Evolutionary conservation across 2,113 vertebrate genomes (phyloP), one percentile per base, ranked within the genome.

Genomic region (Channa maculata): DNA sequence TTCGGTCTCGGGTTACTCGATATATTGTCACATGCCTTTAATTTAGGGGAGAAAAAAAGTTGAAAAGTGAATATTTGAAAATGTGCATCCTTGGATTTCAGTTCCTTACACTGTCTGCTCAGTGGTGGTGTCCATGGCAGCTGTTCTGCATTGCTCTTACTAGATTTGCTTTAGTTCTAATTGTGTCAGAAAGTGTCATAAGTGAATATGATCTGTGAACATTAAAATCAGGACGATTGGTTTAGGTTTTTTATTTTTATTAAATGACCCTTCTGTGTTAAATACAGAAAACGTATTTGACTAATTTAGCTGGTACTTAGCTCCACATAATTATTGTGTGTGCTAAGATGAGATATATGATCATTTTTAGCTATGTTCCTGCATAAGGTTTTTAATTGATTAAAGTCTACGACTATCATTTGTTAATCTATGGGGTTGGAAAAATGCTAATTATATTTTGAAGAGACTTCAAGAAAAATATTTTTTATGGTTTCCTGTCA

Each of bases 61-160:
- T 36, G 67, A 64, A 49, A 57, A 60, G 77, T 24, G 51, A 67
- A 63, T 78, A 65, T 78, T 75, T 80, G 61, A 66, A 71, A 80
- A 75, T 61, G 57, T 51, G 34, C 61, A 59, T 57, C 78, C 77
- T 86, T 81, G 71, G 62, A 65, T 87, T 64, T 81, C 77, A 75
- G 6, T 75, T 75, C 74, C 80, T 84, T 75, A 63, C 64, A 69
- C 33, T 12, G 65, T 50, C 46, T 53, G 73, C 67, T 78, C 74
- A 13, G 58, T 5, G 64, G 75, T 62, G 48, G 64, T 64, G 37
- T 62, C 50, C 0, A 79, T 64, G 67, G 67, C 68, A 69, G 71
- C 9, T 3, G 10, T 33, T 58, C 49, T 11, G 12, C 70, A 63
- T 85, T 81, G 72, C 59, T 80, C 46, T 36, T 0, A 8, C 61